Evolutionary conservation across 2,888 invertebrate species (phyloP).

Genomic region (Gasteruption jaculator): DNA sequence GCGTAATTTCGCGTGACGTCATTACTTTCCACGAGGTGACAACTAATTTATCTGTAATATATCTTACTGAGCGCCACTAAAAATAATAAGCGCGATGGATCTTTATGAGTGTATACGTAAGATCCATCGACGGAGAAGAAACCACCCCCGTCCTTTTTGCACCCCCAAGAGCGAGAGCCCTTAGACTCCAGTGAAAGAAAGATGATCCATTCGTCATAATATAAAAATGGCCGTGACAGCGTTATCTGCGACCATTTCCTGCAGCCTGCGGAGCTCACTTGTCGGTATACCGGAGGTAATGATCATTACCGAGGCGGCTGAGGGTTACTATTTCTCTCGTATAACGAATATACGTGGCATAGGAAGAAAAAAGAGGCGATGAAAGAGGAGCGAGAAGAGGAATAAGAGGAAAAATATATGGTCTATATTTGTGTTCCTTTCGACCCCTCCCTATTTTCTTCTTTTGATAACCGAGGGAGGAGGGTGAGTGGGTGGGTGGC

Average conservation of each 20-base stretch:
- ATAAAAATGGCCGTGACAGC: slow-evolving; percentile 48
- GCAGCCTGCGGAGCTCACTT: slow-evolving; percentile 44
- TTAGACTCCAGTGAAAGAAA: too few relatives aligned
- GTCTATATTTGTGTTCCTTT: too few relatives aligned
- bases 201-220: slow-evolving; percentile 48
- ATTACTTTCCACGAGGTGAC: too few relatives aligned
- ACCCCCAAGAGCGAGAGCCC: too few relatives aligned
- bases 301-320: slow-evolving; percentile 44
- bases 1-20: too few relatives aligned
- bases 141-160: too few relatives aligned
- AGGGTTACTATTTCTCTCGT: too few relatives aligned
- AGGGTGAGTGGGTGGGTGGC: slow-evolving; percentile 24
- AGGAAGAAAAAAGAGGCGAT: slow-evolving; percentile 16
- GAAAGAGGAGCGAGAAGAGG: slow-evolving; percentile 19
- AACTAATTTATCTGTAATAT: too few relatives aligned
- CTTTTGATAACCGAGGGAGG: slow-evolving; percentile 18
- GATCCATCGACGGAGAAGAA: too few relatives aligned
- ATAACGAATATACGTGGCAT: slow-evolving; percentile 22
- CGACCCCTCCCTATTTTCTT: slow-evolving; percentile 13
- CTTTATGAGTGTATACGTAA: too few relatives aligned
- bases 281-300: slow-evolving; percentile 50
- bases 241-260: slow-evolving; percentile 49
- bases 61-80: too few relatives aligned
- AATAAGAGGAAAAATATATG: slow-evolving; percentile 16
- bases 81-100: too few relatives aligned